These are phyloP conservation scores for Drosophila tani DNA, from an alignment of 1,140 invertebrate genomes.

Conservation along the genomic window DNA sequence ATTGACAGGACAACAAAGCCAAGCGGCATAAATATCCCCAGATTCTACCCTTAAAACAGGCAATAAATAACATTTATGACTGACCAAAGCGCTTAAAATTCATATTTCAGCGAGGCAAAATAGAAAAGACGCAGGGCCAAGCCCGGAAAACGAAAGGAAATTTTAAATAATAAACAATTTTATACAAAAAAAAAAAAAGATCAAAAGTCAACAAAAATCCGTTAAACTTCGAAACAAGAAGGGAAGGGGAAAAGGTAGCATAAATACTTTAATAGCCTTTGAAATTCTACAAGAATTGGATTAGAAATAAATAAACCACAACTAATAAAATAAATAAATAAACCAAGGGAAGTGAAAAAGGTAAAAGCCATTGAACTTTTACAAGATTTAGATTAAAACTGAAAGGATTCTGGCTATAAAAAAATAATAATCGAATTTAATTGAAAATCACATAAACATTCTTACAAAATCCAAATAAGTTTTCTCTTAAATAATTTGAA, in stretches of 20 bases:
- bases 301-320: too few species aligned
- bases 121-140: not conserved
- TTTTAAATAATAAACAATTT: conserved; percentile 9
- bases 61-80: conserved; percentile 73
- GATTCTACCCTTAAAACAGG: conserved; percentile 11
- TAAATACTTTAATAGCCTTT: not conserved
- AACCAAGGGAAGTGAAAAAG: too few species aligned
- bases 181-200: conserved; percentile 9
- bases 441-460: too few species aligned
- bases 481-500: too few species aligned
- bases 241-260: not conserved
- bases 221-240: conserved; percentile 1
- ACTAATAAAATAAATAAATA: too few species aligned
- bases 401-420: too few species aligned
- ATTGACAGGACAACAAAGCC: conserved; percentile 67
- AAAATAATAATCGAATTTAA: not conserved
- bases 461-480: too few species aligned
- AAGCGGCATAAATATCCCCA: conserved; percentile 62
- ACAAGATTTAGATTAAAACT: too few species aligned
- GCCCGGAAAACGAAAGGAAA: not conserved
- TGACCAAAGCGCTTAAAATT: conserved; percentile 63
- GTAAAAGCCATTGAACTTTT: too few species aligned
- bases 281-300: too few species aligned
- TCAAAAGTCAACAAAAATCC: conserved; percentile 3
- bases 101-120: conserved; percentile 33